These are phyloP conservation scores for Hoplodrina ambigua DNA, from an alignment of 2,888 invertebrate genomes.

Conservation along the genomic window DNA sequence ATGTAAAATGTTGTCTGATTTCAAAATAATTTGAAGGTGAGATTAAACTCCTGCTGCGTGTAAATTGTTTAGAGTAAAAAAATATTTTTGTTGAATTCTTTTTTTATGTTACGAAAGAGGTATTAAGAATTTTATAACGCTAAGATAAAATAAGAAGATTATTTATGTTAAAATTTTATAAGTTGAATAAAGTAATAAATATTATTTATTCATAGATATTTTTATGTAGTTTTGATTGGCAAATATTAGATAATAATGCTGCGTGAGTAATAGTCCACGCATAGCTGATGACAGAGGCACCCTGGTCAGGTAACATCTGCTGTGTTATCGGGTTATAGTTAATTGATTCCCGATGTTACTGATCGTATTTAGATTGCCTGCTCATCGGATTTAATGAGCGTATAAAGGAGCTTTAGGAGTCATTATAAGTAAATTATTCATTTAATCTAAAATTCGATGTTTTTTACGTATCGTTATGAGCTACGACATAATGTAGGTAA, in stretches of 20 bases:
- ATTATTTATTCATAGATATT: constrained; percentile 24
- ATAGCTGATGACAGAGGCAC: constrained; percentile 40
- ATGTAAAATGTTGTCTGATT: constrained; percentile 46
- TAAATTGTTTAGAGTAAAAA: constrained; percentile 44
- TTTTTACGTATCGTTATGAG: constrained; percentile 16
- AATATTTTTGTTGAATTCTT: not conserved
- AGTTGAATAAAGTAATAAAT: constrained; percentile 29
- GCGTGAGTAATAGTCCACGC: constrained; percentile 20
- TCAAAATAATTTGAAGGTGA: constrained; percentile 52
- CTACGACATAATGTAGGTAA: not conserved
- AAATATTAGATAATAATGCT: constrained; percentile 2
- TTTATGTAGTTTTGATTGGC: constrained; percentile 35
- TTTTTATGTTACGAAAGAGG: constrained; percentile 15
- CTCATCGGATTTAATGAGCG: constrained; percentile 67
- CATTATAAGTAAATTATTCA: constrained; percentile 49
- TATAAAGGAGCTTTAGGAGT: constrained; percentile 61
- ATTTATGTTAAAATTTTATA: constrained; percentile 41
- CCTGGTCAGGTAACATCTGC: constrained; percentile 66
- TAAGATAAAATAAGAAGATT: constrained; percentile 21
- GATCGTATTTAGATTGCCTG: constrained; percentile 65
- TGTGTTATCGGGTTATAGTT: constrained; percentile 63
- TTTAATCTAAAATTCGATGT: constrained; percentile 24
- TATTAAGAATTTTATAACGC: constrained; percentile 12
- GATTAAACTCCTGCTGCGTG: constrained; percentile 52
- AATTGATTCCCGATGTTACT: constrained; percentile 74